phyloP scores from a whole-genome alignment of 1,140 invertebrate genomes.

The Octopus sinensis region DNA sequence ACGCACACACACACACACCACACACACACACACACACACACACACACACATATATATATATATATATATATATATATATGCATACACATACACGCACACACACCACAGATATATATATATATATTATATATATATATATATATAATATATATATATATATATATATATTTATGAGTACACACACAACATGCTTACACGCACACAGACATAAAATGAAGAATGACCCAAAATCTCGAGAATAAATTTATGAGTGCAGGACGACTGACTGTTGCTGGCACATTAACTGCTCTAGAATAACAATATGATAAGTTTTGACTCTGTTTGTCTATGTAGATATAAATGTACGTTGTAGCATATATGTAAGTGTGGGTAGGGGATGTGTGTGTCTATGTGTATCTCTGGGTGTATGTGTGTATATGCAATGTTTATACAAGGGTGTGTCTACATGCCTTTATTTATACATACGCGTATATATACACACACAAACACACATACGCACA shows the following conservation, averaged over 20 bases:
- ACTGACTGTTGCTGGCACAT: too few species aligned
- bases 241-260: too few species aligned
- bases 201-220: too few species aligned
- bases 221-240: too few species aligned
- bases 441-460: background rate
- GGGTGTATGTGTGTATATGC: background rate
- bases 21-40: background rate
- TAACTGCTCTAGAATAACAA: too few species aligned
- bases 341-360: too few species aligned
- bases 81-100: background rate
- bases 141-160: conserved; percentile 7
- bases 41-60: background rate
- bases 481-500: background rate
- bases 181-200: too few species aligned
- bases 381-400: background rate
- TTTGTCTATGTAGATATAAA: too few species aligned
- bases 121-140: too few species aligned
- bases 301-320: too few species aligned
- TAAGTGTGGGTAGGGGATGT: too few species aligned
- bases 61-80: background rate
- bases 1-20: background rate
- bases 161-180: background rate
- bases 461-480: background rate
- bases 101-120: too few species aligned
- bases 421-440: background rate